Base-by-base conservation (phyloP, 2,113 vertebrate species). In the Poicephalus gulielmi region DNA sequence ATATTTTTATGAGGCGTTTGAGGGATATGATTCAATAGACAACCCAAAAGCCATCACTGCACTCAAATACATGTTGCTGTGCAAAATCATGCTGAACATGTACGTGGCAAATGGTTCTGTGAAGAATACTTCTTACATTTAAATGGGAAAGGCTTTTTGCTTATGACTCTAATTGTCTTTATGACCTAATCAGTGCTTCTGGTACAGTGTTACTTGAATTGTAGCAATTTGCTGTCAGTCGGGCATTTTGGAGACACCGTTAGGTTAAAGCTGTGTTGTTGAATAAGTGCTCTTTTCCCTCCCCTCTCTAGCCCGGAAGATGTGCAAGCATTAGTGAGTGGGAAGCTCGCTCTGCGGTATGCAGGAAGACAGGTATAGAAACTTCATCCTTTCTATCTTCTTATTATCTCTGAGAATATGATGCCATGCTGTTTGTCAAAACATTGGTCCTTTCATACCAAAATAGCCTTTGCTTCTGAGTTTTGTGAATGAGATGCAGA, bases 11-110 rank as follows among this genome's bases (percentile, higher is more conserved):
- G 99, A 99, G 98, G 99, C 99, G 4, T 99, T 99, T 62, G 99
- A 99, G 97, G 99, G 99, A 79, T 99, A 99, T 23, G 99, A 99
- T 96, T 99, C 99, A 25, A 99, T 99, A 31, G 99, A 99, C 97
- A 99, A 98, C 96, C 99, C 99, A 68, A 98, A 98, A 98, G 99
- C 99, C 97, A 99, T 99, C 97, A 99, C 99, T 22, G 98, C 99
- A 5, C 98, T 99, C 95, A 99, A 99, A 97, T 99, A 99, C 98
- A 99, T 99, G 99, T 98, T 99, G 88, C 98, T 99, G 78, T 99
- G 99, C 98, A 99, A 99, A 98, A 99, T 99, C 95, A 99, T 99
- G 98, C 99, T 99, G 88, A 99, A 99, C 97, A 96, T 75, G 99
- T 99, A 98, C 96, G 99, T 98, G 79, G 39, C 68, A 66, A 22